Percentiles rank a stretch among this genome's conserved stretches.
phyloP scores from a whole-genome alignment of 2,113 vertebrate genomes.

The Hippopotamus amphibius region DNA sequence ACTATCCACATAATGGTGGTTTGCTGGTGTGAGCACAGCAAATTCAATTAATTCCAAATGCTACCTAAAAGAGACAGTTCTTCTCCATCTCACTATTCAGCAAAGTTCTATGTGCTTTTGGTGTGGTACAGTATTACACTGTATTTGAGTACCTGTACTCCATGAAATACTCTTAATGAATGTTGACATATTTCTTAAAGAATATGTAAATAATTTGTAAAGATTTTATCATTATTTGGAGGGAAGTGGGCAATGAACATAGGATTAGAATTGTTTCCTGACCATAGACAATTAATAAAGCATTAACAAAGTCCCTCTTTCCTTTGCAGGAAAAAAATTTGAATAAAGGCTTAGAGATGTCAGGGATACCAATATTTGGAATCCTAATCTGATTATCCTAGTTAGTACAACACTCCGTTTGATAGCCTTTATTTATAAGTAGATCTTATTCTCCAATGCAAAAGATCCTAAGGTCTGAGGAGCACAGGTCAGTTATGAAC shows the following conservation, averaged over 20 bases:
- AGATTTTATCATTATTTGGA: slow-evolving; percentile 31
- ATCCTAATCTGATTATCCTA: slow-evolving; percentile 40
- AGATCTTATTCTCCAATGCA: slow-evolving; percentile 26
- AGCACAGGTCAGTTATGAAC: background rate
- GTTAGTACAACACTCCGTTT: slow-evolving; percentile 36
- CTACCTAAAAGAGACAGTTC: background rate
- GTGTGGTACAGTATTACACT: background rate
- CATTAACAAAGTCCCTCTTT: slow-evolving; percentile 4
- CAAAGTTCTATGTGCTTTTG: slow-evolving; percentile 34
- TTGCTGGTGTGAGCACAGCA: slow-evolving; percentile 8
- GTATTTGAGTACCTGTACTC: slow-evolving; percentile 4
- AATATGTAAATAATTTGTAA: slow-evolving; percentile 36
- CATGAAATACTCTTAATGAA: slow-evolving; percentile 15
- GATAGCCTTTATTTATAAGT: slow-evolving; percentile 41
- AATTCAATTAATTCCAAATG: slow-evolving; percentile 35
- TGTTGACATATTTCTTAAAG: slow-evolving; percentile 38
- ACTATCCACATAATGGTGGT: slow-evolving; percentile 14
- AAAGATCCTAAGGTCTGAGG: slow-evolving; percentile 45
- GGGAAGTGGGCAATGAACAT: background rate
- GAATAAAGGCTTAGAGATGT: slow-evolving; percentile 36
- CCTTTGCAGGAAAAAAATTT: slow-evolving; percentile 8
- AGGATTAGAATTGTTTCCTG: slow-evolving; percentile 43
- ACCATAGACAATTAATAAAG: slow-evolving; percentile 45
- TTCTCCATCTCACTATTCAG: background rate
- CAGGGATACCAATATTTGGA: background rate